These are phyloP conservation scores for Bombus confusus DNA, from an alignment of 1,140 invertebrate genomes.

Conservation along the genomic window DNA sequence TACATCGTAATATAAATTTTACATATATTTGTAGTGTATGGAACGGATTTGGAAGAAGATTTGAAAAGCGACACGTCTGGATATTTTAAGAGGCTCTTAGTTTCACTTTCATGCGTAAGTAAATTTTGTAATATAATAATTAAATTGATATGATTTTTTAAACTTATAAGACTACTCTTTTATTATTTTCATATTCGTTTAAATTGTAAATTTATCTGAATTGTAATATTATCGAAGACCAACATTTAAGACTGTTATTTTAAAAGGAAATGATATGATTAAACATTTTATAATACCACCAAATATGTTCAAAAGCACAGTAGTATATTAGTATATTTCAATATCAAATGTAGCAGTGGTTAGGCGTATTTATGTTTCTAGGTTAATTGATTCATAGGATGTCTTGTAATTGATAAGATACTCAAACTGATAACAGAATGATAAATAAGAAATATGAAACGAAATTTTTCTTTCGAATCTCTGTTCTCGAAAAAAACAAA, in stretches of 20 bases:
- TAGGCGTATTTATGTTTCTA: too few relatives aligned
- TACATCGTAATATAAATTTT: neutral
- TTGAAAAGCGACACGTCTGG: constrained; percentile 94
- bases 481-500: too few relatives aligned
- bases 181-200: neutral
- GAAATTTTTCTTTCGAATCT: too few relatives aligned
- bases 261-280: neutral
- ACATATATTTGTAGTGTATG: constrained; percentile 85
- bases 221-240: neutral
- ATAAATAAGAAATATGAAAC: too few relatives aligned
- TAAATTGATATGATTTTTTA: too few relatives aligned
- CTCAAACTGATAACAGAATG: too few relatives aligned
- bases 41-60: constrained; percentile 90
- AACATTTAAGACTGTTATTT: neutral
- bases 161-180: neutral
- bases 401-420: too few relatives aligned
- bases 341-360: too few relatives aligned
- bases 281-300: neutral
- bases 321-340: too few relatives aligned
- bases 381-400: too few relatives aligned
- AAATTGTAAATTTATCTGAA: neutral
- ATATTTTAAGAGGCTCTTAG: constrained; percentile 91
- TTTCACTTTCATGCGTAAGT: constrained; percentile 88
- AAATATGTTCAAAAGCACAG: neutral
- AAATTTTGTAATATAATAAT: constrained; percentile 18